Base-by-base conservation (phyloP, 2,888 invertebrate species). In the Drosophila nigritarsus region DNA sequence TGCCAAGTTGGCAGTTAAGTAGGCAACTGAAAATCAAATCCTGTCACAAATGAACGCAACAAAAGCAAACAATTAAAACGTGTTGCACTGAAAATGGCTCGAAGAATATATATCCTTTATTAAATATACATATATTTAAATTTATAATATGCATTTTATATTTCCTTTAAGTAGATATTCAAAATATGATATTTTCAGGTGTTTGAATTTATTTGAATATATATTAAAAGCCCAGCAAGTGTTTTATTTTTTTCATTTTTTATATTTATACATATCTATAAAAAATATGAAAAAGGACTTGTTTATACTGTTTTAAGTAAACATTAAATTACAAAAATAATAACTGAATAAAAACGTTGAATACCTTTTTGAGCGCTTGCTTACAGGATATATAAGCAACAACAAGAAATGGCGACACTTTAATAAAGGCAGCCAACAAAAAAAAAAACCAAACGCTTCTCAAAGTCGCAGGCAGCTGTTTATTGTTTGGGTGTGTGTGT, bases 1-100 rank as follows among this genome's bases (percentile, higher is more conserved):
- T 55, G 55, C 76, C 72, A 61, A 82, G 76, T 65, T 64, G 83
- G 63, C 73, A 69, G 79, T 61, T 53, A 66, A 80, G 80, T 70
- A 54, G 79, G 70, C 76, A 80, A 80, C 73, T 75, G 67, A 73
- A 73, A 82, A 50, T 68, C 68, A 60, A 61, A 76, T 65, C 60
- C 62, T 63, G 67, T 68, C 80, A 63, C 79, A 87, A 79, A 69
- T 78, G 69, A 63, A 70, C 64, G 40, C 45, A 64, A 53, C 36
- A 51, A 20, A 42, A 48, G 13, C 50, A 42, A 32, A 48, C 45
- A 63, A 59, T 24, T 63, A 48, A 45, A 54, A 59, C 40, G 36
- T 29, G 3, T 20, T 20, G 11, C 6, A n/a, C 2, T 3, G 5
- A 9, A 0, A 18, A n/a, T 2, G 13, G 27, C 0, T 9, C 8